A percentile compares a stretch with the other conserved stretches of the same genome.
phyloP scores from a whole-genome alignment of 2,113 vertebrate species.

The Myotis davidii region DNA sequence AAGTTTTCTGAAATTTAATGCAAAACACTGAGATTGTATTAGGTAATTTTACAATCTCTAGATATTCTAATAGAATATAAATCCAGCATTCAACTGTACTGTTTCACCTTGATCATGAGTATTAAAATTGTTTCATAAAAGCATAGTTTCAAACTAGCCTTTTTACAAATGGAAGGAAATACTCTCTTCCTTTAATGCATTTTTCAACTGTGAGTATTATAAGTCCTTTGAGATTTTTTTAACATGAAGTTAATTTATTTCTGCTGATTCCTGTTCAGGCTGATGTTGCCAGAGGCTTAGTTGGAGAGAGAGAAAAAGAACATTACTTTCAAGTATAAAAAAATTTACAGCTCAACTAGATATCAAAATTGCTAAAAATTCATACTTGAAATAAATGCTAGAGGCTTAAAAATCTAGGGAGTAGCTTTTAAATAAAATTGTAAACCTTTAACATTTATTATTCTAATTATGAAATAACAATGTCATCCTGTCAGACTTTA shows the following conservation, averaged over 20 bases:
- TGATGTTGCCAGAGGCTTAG: conserved; percentile 78
- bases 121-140: conserved; percentile 58
- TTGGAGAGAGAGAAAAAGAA: conserved; percentile 57
- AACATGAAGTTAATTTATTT: conserved; percentile 82
- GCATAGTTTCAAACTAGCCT: conserved; percentile 43
- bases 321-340: conserved; percentile 22
- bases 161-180: conserved; percentile 54
- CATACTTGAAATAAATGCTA: neutral
- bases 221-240: conserved; percentile 74
- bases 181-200: conserved; percentile 79
- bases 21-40: neutral
- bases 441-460: neutral
- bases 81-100: conserved; percentile 36
- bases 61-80: conserved; percentile 26
- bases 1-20: conserved; percentile 31
- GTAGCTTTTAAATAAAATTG: conserved; percentile 49
- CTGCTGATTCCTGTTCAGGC: conserved; percentile 64
- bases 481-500: neutral
- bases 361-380: conserved; percentile 41
- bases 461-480: conserved; percentile 20
- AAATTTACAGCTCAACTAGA: conserved; percentile 9
- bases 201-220: conserved; percentile 72
- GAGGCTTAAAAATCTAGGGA: neutral
- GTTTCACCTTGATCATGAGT: neutral
- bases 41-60: neutral